Evolutionary conservation across 1,140 invertebrate species (phyloP), one percentile per base, ranked within the genome.

Genomic region (Ceratina calcarata): DNA sequence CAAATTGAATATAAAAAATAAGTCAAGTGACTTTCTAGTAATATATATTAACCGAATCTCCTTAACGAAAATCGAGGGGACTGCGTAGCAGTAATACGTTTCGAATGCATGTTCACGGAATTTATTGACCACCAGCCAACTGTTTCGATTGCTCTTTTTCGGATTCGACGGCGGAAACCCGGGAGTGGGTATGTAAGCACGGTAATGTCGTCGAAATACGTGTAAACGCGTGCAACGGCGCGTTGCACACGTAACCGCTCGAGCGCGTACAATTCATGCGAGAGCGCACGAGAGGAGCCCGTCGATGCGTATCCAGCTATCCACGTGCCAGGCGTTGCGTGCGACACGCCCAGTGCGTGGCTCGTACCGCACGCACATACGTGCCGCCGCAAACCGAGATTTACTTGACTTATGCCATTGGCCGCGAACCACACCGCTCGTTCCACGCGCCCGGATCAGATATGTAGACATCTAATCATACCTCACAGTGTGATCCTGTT

Each of bases 341-440:
- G 87, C 74, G 84, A 86, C 87, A 88, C 87, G 87, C 87, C 87
- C 87, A 88, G 87, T 88, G 87, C 83, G 87, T 87, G 83, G 83
- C 87, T 88, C 83, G 83, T 79, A 83, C 81, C 82, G 66, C 80
- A 81, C 77, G 85, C 85, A 87, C 82, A 88, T 87, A 82, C 83
- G 83, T 88, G 78, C 80, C 78, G 79, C 80, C 62, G 37, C 73
- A 77, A 68, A 84, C 81, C 66, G 67, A 84, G 87, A 88, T 88
- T 88, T 45, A 45, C 37, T 45, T 45, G 37, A 45, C 37, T 45
- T 88, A 88, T 88, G 73, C 86, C 82, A 88, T 86, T 87, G 83
- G 86, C 83, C 84, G 73, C 83, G 84, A 85, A 86, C 70, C 76
- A 66, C 80, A 57, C 77, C 71, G 61, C 86, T 84, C 86, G 74